Evolutionary conservation across 2,113 vertebrate genomes (phyloP).

Genomic region (Rhinogobius similis): DNA sequence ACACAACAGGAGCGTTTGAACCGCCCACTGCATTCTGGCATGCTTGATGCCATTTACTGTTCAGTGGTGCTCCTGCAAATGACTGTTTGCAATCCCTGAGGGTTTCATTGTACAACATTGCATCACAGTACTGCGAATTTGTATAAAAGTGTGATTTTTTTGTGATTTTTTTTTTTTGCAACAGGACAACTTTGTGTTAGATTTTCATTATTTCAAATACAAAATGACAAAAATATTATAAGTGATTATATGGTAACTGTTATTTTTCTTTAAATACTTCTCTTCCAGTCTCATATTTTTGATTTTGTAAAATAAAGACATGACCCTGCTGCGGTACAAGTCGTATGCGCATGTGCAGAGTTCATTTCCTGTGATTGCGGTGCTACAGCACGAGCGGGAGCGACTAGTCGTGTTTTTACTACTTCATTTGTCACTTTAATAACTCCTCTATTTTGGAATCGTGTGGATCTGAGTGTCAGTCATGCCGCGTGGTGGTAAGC

Average conservation of each 20-base stretch:
- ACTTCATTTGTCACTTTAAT: neutral
- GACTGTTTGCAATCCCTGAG: too few relatives aligned
- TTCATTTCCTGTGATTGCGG: conserved; percentile 28
- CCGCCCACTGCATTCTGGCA: too few relatives aligned
- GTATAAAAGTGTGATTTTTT: neutral
- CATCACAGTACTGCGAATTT: neutral
- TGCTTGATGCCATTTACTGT: too few relatives aligned
- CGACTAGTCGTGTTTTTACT: conserved; percentile 29
- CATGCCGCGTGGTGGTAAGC: conserved; percentile 81
- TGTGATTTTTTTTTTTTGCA: neutral
- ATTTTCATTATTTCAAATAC: neutral
- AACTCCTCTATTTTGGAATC: neutral
- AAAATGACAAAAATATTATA: too few relatives aligned
- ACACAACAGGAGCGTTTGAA: too few relatives aligned
- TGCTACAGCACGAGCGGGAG: conserved; percentile 43
- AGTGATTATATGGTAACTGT: too few relatives aligned
- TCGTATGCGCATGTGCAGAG: conserved; percentile 29
- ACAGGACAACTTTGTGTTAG: neutral
- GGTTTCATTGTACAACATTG: neutral
- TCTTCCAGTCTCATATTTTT: neutral
- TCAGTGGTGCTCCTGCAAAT: too few relatives aligned
- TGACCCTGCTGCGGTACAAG: neutral
- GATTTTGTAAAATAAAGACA: neutral
- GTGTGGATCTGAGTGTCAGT: conserved; percentile 5
- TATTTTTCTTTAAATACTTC: neutral